Percentiles rank a stretch among this genome's conserved stretches.
These are phyloP conservation scores for Lampris megalopsis DNA, from an alignment of 2,113 vertebrate genomes.

Conservation along the genomic window DNA sequence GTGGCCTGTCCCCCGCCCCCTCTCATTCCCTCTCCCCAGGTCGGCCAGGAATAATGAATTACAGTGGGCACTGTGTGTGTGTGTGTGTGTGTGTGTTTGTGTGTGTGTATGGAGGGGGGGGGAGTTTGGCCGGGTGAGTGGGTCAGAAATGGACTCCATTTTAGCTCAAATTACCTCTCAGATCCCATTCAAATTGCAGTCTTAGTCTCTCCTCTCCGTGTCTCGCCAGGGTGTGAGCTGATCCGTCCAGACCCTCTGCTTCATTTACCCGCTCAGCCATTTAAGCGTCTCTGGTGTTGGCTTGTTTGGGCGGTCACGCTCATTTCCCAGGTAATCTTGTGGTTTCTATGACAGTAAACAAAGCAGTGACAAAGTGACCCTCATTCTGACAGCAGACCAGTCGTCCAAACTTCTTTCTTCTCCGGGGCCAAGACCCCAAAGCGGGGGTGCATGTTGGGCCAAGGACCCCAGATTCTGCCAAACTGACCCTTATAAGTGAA, in stretches of 20 bases:
- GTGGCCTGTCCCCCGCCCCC: constrained; percentile 76
- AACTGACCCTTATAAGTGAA: too few species aligned
- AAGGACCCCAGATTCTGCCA: too few species aligned
- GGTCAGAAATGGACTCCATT: constrained; percentile 75
- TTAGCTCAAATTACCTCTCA: constrained; percentile 78
- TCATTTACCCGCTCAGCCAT: constrained; percentile 31
- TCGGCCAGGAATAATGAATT: constrained; percentile 78
- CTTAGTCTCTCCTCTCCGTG: constrained; percentile 33
- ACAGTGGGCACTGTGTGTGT: constrained; percentile 73
- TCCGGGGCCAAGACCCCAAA: too few species aligned
- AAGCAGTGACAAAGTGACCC: too few species aligned
- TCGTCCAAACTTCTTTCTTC: too few species aligned
- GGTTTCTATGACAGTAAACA: not conserved
- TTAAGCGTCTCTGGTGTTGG: constrained; percentile 7
- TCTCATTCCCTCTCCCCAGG: constrained; percentile 69
- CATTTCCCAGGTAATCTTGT: not conserved
- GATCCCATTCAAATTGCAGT: constrained; percentile 76
- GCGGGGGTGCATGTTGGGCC: too few species aligned
- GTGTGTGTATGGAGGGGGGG: too few species aligned
- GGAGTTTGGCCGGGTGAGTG: constrained; percentile 46
- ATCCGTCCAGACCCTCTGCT: constrained; percentile 40
- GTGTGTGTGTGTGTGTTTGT: too few species aligned
- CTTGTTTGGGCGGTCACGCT: constrained; percentile 8
- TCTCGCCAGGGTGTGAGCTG: constrained; percentile 41
- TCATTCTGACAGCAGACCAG: too few species aligned